phyloP scores from a whole-genome alignment of 92 coral and sea anemone genomes.

The Phenganax subtilis region DNA sequence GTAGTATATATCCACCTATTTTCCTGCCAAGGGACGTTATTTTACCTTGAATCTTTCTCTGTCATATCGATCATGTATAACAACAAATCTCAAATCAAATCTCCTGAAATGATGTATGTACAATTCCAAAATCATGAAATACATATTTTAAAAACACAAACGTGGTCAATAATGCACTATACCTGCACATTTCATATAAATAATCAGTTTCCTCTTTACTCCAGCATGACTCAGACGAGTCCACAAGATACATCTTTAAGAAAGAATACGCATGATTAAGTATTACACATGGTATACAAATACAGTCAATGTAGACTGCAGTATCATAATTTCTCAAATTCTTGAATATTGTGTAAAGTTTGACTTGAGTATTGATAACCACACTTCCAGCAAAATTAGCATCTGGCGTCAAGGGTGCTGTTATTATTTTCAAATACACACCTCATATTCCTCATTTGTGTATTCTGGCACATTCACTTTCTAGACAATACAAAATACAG shows the following conservation, averaged over 20 bases:
- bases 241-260: conserved; percentile 74
- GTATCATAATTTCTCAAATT: too few species aligned
- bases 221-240: conserved; percentile 76
- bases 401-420: background rate
- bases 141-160: background rate
- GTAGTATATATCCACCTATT: too few species aligned
- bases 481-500: conserved; percentile 39
- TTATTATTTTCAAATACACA: conserved; percentile 8
- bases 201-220: conserved; percentile 80
- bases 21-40: background rate
- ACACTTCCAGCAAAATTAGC: too few species aligned
- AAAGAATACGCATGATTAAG: conserved; percentile 2
- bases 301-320: background rate
- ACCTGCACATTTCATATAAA: conserved; percentile 94
- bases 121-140: background rate
- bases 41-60: conserved; percentile 74
- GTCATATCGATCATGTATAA: conserved; percentile 89
- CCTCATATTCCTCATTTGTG: conserved; percentile 90
- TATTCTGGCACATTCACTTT: conserved; percentile 86
- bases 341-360: background rate
- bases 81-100: conserved; percentile 85
- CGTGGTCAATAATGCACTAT: background rate
- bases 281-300: background rate
- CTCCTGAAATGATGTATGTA: conserved; percentile 42
- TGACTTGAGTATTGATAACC: background rate